Percentiles rank a stretch among this genome's conserved stretches.
phyloP scores from a whole-genome alignment of 2,888 invertebrate species.

The Calliopum simillimum region DNA sequence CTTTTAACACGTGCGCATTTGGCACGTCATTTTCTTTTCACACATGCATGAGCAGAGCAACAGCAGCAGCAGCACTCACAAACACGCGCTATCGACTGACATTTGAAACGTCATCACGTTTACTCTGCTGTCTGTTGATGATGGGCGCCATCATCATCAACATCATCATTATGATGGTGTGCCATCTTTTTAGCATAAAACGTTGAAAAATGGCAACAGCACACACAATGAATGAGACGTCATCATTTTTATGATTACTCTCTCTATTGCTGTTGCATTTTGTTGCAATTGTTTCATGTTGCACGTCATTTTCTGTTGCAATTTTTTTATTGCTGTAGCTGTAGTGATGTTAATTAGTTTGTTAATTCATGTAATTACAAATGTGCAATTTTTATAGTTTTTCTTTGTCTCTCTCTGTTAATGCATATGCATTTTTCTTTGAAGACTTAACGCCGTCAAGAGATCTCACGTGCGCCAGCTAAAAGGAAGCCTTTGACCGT shows the following conservation, averaged over 20 bases:
- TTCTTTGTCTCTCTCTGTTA: too few species aligned
- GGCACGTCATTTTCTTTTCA: too few species aligned
- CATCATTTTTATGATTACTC: neutral
- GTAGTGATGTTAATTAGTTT: slow-evolving; percentile 2
- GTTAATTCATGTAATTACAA: neutral
- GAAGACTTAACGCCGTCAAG: too few species aligned
- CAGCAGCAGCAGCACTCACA: neutral
- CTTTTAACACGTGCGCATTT: too few species aligned
- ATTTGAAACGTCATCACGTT: neutral
- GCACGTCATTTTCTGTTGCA: neutral
- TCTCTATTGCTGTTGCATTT: neutral
- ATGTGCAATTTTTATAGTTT: too few species aligned
- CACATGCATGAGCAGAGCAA: neutral
- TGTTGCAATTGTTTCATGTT: slow-evolving; percentile 9
- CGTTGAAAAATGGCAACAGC: too few species aligned
- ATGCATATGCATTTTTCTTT: too few species aligned
- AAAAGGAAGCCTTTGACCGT: too few species aligned
- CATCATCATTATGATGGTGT: too few species aligned
- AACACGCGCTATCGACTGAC: neutral
- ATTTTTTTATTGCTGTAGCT: neutral
- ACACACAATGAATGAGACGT: neutral
- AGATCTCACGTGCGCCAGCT: too few species aligned
- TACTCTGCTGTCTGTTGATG: neutral
- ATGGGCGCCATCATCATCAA: neutral
- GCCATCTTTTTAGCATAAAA: too few species aligned